Base-by-base conservation (phyloP, 2,113 vertebrate genomes). In the Pelmatolapia mariae region DNA sequence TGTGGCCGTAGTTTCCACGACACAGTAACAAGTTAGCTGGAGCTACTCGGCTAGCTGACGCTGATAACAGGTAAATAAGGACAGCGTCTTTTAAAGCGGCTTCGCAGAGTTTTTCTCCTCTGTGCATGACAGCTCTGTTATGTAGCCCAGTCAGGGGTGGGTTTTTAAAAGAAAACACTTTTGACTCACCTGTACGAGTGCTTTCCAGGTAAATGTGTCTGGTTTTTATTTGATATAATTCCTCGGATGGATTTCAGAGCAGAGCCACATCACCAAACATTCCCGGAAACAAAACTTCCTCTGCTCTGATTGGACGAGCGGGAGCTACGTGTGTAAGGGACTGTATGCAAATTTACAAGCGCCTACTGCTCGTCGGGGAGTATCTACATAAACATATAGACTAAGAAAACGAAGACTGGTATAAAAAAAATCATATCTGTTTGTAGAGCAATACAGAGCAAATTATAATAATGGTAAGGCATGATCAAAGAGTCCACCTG, bases 191-290 rank as follows among this genome's bases (percentile, higher is more conserved):
- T 94, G 93, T 92, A 8, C 10, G 76, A 63, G 76, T 71, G 87
- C 79, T 90, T 84, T 86, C 84, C 82, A 78, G 87, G 81, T 91
- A 66, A 87, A 88, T 52, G 47, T 83, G 45, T 91, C 82, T 92
- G 84, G 38, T 45, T 87, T 94, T 94, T 95, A 90, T 93, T 86
- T 82, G 84, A 57, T 92, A 79, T 91, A 94, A 92, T 91, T 94
- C 93, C 90, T 95, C 91, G 93, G 93, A 89, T 91, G 94, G 92
- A 93, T 95, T 95, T 94, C 86, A 56, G 94, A 91, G 90, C 92
- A 87, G 86, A 96, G 96, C 96, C 96, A 97, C 96, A 96, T 97
- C 96, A 97, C 94, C 96, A 96, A 96, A 96, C 94, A 94, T 66
- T 94, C 96, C 96, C 96, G 96, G 96, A 97, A 97, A 94, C 95